Evolutionary conservation across 2,113 vertebrate genomes (phyloP).

Genomic region (Rhea pennata): DNA sequence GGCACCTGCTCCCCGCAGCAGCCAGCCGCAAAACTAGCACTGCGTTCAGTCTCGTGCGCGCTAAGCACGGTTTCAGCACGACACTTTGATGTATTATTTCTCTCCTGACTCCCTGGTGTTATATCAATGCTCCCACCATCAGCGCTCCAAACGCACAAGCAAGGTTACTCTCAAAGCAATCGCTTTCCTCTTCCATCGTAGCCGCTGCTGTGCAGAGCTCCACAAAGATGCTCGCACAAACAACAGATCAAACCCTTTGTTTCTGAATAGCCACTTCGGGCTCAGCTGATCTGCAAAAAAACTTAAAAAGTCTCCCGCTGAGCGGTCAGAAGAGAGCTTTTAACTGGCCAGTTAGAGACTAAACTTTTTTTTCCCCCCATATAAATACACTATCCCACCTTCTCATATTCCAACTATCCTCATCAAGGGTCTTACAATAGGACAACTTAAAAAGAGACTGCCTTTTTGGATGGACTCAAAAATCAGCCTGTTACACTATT

Average conservation of each 20-base stretch:
- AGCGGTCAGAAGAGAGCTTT: not conserved
- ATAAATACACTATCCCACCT: not conserved
- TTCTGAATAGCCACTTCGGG: not conserved
- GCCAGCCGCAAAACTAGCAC: not conserved
- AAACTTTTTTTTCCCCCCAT: not conserved
- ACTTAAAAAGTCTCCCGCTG: not conserved
- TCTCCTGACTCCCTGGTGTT: accelerated
- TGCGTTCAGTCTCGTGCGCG: accelerated
- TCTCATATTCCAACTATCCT: too few species aligned
- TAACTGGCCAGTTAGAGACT: not conserved
- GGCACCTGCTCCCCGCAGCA: too few species aligned
- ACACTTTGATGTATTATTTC: accelerated
- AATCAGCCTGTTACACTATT: accelerated
- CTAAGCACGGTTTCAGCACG: accelerated
- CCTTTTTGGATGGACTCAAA: not conserved
- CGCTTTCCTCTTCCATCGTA: too few species aligned
- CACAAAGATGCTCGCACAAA: not conserved
- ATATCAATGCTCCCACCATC: accelerated
- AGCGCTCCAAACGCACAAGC: accelerated
- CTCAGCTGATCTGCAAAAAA: not conserved
- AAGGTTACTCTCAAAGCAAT: not conserved
- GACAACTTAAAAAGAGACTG: not conserved
- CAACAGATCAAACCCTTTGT: not conserved
- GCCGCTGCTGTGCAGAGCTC: too few species aligned
- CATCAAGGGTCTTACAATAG: not conserved